Percentiles rank a stretch among this genome's conserved stretches.
Conservation (phyloP, 2,113 vertebrate species). For the Cathartes aura region DNA sequence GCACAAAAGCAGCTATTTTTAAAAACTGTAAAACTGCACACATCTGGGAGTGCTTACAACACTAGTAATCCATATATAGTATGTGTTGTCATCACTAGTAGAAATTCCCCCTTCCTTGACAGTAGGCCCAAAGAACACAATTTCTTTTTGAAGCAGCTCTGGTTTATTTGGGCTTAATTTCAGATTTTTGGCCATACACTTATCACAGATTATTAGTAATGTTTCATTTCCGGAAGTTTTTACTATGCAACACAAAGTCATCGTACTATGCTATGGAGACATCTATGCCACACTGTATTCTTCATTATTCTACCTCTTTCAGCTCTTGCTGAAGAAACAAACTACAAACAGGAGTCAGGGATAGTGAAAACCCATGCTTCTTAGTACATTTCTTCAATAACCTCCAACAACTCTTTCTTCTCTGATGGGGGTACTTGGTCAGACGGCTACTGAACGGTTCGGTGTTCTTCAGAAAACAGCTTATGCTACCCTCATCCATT, state of each 20-base stretch:
- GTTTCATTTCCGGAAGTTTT: background rate
- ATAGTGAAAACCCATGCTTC: background rate
- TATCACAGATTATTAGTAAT: background rate
- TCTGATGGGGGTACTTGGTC: background rate
- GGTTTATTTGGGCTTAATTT: background rate
- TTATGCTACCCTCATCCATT: background rate
- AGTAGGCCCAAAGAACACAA: background rate
- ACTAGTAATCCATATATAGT: background rate
- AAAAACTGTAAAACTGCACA: conserved; percentile 10
- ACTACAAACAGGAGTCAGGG: background rate
- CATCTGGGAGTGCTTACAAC: conserved; percentile 32
- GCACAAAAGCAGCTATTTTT: conserved; percentile 42
- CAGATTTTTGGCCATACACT: background rate
- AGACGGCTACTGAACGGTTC: background rate
- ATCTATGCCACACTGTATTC: background rate
- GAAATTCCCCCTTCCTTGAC: background rate
- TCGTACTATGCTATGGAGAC: background rate
- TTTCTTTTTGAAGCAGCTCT: conserved; percentile 15
- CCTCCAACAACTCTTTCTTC: background rate
- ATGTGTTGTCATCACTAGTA: background rate
- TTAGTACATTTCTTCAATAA: background rate
- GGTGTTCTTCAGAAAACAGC: background rate
- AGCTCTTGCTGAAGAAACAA: background rate
- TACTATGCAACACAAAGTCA: background rate
- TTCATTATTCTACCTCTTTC: background rate